Percentiles rank a stretch among this genome's conserved stretches.
Conservation (phyloP, 23 tunicate genomes). For the Trididemnum nubilum region DNA sequence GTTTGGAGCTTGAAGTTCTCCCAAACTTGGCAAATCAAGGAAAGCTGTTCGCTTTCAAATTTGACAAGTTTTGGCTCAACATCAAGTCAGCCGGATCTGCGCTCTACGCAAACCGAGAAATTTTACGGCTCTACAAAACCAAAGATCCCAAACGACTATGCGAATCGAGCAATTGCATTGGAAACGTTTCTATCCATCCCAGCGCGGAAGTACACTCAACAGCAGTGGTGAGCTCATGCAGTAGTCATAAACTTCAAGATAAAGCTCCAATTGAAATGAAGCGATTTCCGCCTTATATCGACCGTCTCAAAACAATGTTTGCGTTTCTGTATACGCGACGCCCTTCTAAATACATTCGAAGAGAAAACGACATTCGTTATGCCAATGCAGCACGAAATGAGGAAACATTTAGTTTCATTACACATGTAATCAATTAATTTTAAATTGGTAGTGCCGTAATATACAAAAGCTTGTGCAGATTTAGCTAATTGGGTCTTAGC, state of each 20-base stretch:
- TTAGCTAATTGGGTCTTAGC: too few species aligned
- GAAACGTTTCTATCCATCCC: conserved; percentile 85
- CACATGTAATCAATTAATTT: too few species aligned
- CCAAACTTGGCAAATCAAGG: conserved; percentile 62
- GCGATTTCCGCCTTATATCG: neutral
- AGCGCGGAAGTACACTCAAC: conserved; percentile 80
- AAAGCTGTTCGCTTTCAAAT: conserved; percentile 78
- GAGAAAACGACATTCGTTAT: too few species aligned
- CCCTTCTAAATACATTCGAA: too few species aligned
- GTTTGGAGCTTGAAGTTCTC: conserved; percentile 71
- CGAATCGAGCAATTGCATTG: conserved; percentile 38
- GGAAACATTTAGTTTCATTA: too few species aligned
- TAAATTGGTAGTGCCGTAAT: too few species aligned
- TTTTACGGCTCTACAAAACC: conserved; percentile 61
- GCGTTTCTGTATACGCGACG: too few species aligned
- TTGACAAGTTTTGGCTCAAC: conserved; percentile 77
- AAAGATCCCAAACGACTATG: conserved; percentile 78
- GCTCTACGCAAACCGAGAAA: conserved; percentile 87
- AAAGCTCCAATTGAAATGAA: neutral
- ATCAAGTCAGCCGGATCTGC: conserved; percentile 99
- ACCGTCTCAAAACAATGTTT: too few species aligned
- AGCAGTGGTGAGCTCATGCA: conserved; percentile 66
- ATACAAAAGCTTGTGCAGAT: too few species aligned
- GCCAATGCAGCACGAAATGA: too few species aligned
- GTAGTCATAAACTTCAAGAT: neutral